Percentiles rank a stretch among this genome's conserved stretches.
These are phyloP conservation scores for Bubalus kerabau DNA, from an alignment of 2,113 vertebrate species.

Conservation along the genomic window DNA sequence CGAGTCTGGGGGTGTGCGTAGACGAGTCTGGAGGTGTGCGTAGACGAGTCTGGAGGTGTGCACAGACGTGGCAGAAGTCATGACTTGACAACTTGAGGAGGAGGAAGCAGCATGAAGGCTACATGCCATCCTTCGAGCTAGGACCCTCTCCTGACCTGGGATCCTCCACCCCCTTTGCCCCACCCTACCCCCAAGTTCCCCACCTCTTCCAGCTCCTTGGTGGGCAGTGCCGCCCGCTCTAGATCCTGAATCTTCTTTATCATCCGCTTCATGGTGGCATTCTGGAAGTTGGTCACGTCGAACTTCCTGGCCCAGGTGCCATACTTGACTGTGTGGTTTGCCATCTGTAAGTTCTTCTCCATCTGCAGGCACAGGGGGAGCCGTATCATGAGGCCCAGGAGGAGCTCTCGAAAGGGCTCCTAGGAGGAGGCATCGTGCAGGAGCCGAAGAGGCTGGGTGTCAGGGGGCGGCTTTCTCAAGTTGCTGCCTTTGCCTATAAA, in stretches of 20 bases:
- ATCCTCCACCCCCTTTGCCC: not conserved
- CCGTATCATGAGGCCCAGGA: not conserved
- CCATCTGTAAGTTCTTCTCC: constrained; percentile 87
- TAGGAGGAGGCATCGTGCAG: not conserved
- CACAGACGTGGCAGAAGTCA: not conserved
- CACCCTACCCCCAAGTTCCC: not conserved
- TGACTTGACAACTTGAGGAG: not conserved
- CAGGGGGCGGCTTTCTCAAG: not conserved
- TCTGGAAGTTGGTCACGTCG: constrained; percentile 90
- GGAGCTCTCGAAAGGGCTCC: not conserved
- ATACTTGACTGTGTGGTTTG: constrained; percentile 86
- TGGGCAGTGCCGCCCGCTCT: constrained; percentile 86
- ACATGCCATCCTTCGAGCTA: fast-evolving
- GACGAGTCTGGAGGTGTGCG: not conserved
- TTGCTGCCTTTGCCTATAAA: not conserved
- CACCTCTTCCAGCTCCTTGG: constrained; percentile 88
- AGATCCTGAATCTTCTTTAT: constrained; percentile 92
- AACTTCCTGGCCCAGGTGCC: constrained; percentile 86
- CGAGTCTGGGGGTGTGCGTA: not conserved
- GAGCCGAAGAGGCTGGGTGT: not conserved
- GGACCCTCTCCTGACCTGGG: not conserved
- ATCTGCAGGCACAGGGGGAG: constrained; percentile 78
- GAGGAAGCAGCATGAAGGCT: not conserved
- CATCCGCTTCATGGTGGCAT: constrained; percentile 82
- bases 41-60: not conserved